Evolutionary conservation across 2,888 invertebrate species (phyloP).

Genomic region (Leucoma salicis): DNA sequence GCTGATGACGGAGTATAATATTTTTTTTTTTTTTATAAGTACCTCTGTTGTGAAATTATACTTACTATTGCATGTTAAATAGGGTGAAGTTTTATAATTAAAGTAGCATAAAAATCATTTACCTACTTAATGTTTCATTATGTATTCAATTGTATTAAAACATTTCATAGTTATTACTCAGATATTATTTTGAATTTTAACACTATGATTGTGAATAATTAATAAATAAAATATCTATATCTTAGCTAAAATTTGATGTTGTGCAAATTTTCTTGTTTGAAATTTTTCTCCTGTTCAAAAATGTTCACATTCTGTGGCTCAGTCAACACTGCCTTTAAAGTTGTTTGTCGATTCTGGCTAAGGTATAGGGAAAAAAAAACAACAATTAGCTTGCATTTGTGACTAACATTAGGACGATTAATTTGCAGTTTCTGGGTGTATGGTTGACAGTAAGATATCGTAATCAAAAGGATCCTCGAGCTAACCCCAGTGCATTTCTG

Average conservation of each 20-base stretch:
- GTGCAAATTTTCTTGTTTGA: no score
- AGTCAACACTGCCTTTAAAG: no score
- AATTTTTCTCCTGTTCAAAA: not conserved
- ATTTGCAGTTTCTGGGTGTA: conserved; percentile 95
- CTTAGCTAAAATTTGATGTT: conserved; percentile 9
- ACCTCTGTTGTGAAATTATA: conserved; percentile 6
- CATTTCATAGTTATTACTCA: not conserved
- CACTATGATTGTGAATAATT: not conserved
- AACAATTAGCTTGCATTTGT: conserved; percentile 43
- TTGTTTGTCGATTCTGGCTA: not conserved
- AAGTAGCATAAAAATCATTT: conserved; percentile 24
- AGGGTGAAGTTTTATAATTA: conserved; percentile 10
- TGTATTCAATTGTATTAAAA: not conserved
- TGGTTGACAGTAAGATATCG: conserved; percentile 98
- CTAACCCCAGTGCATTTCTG: conserved; percentile 98
- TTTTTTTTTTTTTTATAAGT: no score
- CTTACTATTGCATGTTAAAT: conserved; percentile 29
- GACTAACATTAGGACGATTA: conserved; percentile 65
- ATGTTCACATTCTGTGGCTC: not conserved
- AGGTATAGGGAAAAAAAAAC: no score
- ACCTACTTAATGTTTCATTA: not conserved
- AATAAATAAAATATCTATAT: not conserved
- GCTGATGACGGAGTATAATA: no score
- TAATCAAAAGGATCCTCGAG: conserved; percentile 98
- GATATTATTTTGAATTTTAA: not conserved